Evolutionary conservation across 2,888 invertebrate species (phyloP).

Genomic region (Caenorhabditis sinica): DNA sequence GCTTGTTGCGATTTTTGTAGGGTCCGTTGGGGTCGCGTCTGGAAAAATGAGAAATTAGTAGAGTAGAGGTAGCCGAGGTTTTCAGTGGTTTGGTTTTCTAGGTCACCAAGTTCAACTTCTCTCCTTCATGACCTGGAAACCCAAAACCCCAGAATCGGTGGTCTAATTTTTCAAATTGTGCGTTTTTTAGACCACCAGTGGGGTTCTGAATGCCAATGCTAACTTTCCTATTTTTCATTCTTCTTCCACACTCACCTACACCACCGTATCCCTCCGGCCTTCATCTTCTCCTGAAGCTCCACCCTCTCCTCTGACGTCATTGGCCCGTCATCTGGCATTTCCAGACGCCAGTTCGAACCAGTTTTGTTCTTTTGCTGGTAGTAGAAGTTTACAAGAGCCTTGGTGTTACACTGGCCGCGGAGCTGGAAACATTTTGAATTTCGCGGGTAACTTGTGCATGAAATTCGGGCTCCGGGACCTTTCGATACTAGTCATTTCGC

Average conservation of each 20-base stretch:
- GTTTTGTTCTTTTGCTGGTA: slow-evolving; percentile 45
- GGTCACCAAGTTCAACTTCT: not conserved
- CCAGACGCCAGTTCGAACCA: slow-evolving; percentile 26
- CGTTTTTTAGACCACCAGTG: not conserved
- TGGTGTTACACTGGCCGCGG: not conserved
- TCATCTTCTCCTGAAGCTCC: slow-evolving; percentile 19
- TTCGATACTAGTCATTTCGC: too few species aligned
- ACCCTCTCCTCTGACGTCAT: slow-evolving; percentile 12
- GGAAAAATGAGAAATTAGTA: not conserved
- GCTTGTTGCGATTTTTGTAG: not conserved
- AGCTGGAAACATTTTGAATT: slow-evolving; percentile 5
- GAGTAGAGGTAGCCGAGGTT: not conserved
- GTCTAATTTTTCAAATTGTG: not conserved
- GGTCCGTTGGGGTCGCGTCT: slow-evolving; percentile 17
- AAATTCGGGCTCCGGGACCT: too few species aligned
- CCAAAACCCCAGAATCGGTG: too few species aligned
- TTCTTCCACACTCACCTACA: not conserved
- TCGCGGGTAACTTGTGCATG: too few species aligned
- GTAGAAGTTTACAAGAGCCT: slow-evolving; percentile 36
- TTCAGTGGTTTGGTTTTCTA: not conserved
- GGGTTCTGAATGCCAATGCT: not conserved
- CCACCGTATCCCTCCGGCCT: not conserved
- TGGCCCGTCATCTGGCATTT: not conserved
- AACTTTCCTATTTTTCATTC: not conserved
- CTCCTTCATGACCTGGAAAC: too few species aligned